phyloP scores from a whole-genome alignment of 2,113 vertebrate species.

The Nasalis larvatus region DNA sequence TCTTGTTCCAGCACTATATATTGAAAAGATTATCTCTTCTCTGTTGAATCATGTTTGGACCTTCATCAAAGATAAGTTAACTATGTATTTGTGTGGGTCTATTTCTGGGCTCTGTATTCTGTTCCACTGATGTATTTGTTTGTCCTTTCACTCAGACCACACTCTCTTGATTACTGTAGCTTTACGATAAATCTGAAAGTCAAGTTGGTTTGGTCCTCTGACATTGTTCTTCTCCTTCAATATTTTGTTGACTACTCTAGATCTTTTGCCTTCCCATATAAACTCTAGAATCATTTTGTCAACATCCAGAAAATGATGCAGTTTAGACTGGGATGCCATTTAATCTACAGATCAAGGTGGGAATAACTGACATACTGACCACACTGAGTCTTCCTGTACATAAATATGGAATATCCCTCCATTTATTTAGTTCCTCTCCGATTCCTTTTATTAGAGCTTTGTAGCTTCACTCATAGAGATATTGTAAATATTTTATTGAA shows the following conservation, averaged over 20 bases:
- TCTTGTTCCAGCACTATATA: not conserved
- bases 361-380: not conserved
- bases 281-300: slow-evolving; percentile 5
- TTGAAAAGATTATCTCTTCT: not conserved
- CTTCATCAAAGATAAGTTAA: not conserved
- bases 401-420: not conserved
- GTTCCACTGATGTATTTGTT: not conserved
- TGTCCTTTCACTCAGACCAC: not conserved
- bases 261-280: not conserved
- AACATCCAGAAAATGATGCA: not conserved
- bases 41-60: not conserved
- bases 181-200: not conserved
- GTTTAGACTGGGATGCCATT: not conserved
- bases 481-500: not conserved
- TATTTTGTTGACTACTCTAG: not conserved
- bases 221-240: not conserved
- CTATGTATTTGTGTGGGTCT: not conserved
- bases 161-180: not conserved
- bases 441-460: slow-evolving; percentile 15
- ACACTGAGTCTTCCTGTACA: not conserved
- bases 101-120: not conserved
- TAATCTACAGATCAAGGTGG: not conserved
- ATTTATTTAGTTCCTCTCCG: not conserved
- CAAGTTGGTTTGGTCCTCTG: not conserved
- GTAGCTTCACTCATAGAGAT: not conserved